A percentile compares a stretch with the other conserved stretches of the same genome.
These are phyloP conservation scores for Mactra quadrangularis DNA, from an alignment of 1,140 invertebrate genomes.

Conservation along the genomic window DNA sequence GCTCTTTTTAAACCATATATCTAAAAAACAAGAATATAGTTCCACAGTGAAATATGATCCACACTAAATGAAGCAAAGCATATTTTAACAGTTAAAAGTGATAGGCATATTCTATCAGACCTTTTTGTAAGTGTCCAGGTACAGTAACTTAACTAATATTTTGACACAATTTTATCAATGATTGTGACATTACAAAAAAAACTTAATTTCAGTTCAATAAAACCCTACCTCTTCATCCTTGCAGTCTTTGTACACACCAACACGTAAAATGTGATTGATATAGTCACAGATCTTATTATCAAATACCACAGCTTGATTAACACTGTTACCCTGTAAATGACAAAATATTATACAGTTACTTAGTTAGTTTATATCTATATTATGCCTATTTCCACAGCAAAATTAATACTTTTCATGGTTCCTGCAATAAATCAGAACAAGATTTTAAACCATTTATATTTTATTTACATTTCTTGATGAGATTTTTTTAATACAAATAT, in stretches of 20 bases:
- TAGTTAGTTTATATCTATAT: neutral
- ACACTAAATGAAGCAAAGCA: neutral
- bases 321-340: slow-evolving; percentile 78
- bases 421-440: neutral
- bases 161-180: too few relatives aligned
- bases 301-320: slow-evolving; percentile 80
- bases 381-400: neutral
- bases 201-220: too few relatives aligned
- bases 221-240: slow-evolving; percentile 70
- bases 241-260: slow-evolving; percentile 76
- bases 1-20: slow-evolving; percentile 73
- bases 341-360: neutral
- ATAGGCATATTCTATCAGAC: neutral
- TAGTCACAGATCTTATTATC: slow-evolving; percentile 83
- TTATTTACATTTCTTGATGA: too few relatives aligned
- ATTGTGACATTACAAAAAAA: too few relatives aligned
- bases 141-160: too few relatives aligned
- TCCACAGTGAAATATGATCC: neutral
- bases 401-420: neutral
- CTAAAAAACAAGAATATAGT: slow-evolving; percentile 49
- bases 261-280: slow-evolving; percentile 81
- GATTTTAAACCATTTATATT: neutral
- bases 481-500: too few relatives aligned
- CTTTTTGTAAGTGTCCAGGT: too few relatives aligned
- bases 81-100: neutral